Conservation (phyloP, 2,797 vertebrate genomes). For the Lacerta viridis region DNA sequence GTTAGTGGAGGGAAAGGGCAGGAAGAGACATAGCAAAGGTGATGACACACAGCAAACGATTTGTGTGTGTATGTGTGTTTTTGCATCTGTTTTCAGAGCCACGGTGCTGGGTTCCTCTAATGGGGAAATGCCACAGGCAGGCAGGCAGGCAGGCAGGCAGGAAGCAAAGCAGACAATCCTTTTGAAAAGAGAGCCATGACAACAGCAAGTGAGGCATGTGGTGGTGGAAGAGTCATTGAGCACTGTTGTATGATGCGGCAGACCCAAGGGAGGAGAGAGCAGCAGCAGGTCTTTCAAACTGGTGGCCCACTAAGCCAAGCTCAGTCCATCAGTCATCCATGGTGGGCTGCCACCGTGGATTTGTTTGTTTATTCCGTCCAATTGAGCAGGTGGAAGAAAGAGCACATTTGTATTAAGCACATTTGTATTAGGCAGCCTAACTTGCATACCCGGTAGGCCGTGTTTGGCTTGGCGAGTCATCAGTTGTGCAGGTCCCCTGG, state of each 20-base stretch:
- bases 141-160: conserved; percentile 31
- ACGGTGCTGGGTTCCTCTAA: conserved; percentile 10
- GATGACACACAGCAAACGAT: conserved; percentile 24
- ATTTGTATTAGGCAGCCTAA: neutral
- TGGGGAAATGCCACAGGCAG: conserved; percentile 23
- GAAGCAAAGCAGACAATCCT: conserved; percentile 13
- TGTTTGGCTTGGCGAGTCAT: neutral
- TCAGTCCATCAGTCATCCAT: neutral
- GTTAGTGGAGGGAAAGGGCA: conserved; percentile 28
- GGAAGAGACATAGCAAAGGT: conserved; percentile 45
- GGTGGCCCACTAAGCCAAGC: neutral
- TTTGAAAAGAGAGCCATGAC: neutral
- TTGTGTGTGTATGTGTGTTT: conserved; percentile 21
- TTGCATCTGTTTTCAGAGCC: conserved; percentile 34
- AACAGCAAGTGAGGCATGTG: neutral
- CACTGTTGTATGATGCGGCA: neutral
- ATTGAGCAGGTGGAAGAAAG: neutral
- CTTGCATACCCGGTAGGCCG: neutral
- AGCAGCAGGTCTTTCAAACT: neutral
- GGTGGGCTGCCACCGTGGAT: neutral
- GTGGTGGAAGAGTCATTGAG: neutral
- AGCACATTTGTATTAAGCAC: neutral
- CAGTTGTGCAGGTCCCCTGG: no score
- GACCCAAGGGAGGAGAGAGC: neutral
- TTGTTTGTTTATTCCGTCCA: neutral